Evolutionary conservation across 2,113 vertebrate genomes (phyloP).

Genomic region (Mastomys coucha): DNA sequence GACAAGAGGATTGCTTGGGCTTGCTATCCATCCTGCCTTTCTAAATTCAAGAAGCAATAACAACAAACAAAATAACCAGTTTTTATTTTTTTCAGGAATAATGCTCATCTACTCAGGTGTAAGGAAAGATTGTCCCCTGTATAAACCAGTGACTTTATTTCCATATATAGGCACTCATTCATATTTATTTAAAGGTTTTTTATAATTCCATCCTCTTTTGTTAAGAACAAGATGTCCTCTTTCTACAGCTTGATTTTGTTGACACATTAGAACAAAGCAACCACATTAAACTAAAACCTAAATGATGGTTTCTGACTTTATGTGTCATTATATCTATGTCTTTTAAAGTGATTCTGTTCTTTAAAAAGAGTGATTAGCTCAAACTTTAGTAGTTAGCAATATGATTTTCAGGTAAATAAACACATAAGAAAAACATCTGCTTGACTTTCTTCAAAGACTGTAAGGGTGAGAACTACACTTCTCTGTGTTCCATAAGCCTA

Average conservation of each 20-base stretch:
- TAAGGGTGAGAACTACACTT: neutral
- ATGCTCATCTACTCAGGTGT: neutral
- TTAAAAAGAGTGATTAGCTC: neutral
- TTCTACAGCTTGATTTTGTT: conserved; percentile 33
- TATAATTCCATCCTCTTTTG: neutral
- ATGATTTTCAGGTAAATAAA: conserved; percentile 20
- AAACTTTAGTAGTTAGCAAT: neutral
- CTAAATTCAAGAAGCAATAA: neutral
- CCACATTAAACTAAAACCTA: conserved; percentile 15
- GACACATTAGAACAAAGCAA: conserved; percentile 17
- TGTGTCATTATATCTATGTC: conserved; percentile 13
- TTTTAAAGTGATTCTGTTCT: conserved; percentile 21
- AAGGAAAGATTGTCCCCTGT: neutral
- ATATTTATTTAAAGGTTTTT: neutral
- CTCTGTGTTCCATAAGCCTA: neutral
- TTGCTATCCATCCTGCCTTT: neutral
- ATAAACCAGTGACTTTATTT: neutral
- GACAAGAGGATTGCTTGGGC: neutral
- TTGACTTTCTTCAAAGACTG: conserved; percentile 18
- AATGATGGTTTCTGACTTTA: conserved; percentile 12
- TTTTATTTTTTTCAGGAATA: neutral
- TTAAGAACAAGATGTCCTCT: neutral
- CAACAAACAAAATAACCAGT: neutral
- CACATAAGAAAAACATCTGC: neutral
- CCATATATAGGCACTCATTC: neutral